Evolutionary conservation across 1,140 invertebrate species (phyloP).

Genomic region (Sweltsa coloradensis): DNA sequence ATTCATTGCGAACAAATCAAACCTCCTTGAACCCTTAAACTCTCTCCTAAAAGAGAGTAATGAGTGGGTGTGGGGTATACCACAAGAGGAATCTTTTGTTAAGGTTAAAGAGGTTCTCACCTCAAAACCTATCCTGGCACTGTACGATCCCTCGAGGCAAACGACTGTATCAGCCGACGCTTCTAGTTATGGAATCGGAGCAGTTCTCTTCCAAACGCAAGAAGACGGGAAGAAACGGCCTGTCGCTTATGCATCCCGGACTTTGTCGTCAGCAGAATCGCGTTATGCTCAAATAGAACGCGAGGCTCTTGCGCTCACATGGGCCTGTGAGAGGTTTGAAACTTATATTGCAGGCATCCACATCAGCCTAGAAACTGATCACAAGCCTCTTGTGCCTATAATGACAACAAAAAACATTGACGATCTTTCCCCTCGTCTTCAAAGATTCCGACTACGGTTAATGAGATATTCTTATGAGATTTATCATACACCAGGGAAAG

Average conservation of each 20-base stretch:
- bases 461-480: slow-evolving; percentile 10
- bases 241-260: slow-evolving; percentile 9
- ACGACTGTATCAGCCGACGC: not conserved
- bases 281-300: slow-evolving; percentile 12
- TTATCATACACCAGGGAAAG: slow-evolving; percentile 9
- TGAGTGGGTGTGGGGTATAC: not conserved
- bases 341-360: slow-evolving; percentile 6
- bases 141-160: not conserved
- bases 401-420: slow-evolving; percentile 18
- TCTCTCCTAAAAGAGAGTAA: not conserved
- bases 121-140: not conserved
- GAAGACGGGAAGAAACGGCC: slow-evolving; percentile 4
- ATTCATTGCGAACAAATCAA: not conserved
- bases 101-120: not conserved
- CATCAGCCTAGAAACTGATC: slow-evolving; percentile 19
- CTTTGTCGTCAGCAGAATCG: slow-evolving; percentile 8
- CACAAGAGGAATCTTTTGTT: not conserved
- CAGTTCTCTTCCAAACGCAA: not conserved
- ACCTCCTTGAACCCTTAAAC: not conserved
- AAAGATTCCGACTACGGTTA: slow-evolving; percentile 16
- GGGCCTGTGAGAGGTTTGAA: slow-evolving; percentile 13
- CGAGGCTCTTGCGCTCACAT: slow-evolving; percentile 8
- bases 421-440: slow-evolving; percentile 18
- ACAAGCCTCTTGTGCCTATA: slow-evolving; percentile 19
- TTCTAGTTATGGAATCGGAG: slow-evolving; percentile 11